These are phyloP conservation scores for Protaetia brevitarsis DNA, from an alignment of 1,140 invertebrate species.

Conservation along the genomic window DNA sequence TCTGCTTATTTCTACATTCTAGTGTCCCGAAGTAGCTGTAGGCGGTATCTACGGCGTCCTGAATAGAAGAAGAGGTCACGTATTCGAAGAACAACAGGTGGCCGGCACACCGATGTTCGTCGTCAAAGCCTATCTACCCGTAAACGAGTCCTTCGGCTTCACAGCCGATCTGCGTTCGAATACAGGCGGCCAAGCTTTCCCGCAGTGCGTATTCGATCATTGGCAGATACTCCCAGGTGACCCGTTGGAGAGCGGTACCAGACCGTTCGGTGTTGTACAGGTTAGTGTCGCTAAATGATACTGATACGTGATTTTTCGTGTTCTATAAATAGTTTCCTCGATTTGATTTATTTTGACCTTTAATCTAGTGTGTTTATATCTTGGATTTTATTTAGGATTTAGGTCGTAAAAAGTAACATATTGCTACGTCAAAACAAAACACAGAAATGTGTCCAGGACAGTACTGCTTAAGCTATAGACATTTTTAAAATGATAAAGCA, in stretches of 20 bases:
- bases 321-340: not conserved
- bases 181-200: conserved; percentile 99
- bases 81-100: conserved; percentile 92
- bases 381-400: no score
- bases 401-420: not conserved
- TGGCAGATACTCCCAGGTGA: conserved; percentile 98
- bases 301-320: not conserved
- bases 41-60: conserved; percentile 96
- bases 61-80: conserved; percentile 94
- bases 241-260: conserved; percentile 75
- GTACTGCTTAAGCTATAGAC: no score
- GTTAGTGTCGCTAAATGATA: conserved; percentile 48
- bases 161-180: conserved; percentile 97
- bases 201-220: conserved; percentile 99
- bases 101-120: conserved; percentile 98
- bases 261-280: conserved; percentile 82
- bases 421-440: no score
- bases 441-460: no score
- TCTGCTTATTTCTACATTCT: conserved; percentile 28
- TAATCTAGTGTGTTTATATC: not conserved
- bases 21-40: conserved; percentile 93
- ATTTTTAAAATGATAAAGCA: no score
- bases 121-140: conserved; percentile 97
- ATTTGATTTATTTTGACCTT: no score
- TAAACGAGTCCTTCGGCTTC: conserved; percentile 99